Evolutionary conservation across 1,140 invertebrate species (phyloP).

Genomic region (Anoplolepis gracilipes): DNA sequence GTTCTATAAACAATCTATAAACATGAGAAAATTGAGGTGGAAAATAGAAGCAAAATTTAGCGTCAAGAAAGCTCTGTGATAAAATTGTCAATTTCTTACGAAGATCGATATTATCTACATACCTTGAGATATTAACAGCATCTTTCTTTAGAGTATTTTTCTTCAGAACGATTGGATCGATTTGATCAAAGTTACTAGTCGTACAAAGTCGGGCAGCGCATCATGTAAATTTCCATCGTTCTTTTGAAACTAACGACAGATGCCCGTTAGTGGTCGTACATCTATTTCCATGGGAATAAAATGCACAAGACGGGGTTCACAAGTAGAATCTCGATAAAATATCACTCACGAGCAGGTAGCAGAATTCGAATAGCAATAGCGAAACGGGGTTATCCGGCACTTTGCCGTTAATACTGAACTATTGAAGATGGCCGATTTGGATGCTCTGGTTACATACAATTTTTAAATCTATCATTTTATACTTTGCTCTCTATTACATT

Average conservation of each 20-base stretch:
- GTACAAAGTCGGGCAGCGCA: not conserved
- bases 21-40: too few species aligned
- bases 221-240: not conserved
- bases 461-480: constrained; percentile 14
- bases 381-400: constrained; percentile 59
- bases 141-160: not conserved
- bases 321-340: constrained; percentile 72
- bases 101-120: not conserved
- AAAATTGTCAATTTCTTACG: not conserved
- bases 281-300: constrained; percentile 71
- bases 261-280: constrained; percentile 29
- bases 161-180: not conserved
- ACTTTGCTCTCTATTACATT: not conserved
- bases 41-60: too few species aligned
- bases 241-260: constrained; percentile 20
- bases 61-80: too few species aligned
- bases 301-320: constrained; percentile 29
- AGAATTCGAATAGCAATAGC: constrained; percentile 57
- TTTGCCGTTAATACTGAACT: constrained; percentile 35
- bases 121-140: not conserved
- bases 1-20: too few species aligned
- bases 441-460: not conserved
- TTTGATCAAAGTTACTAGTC: constrained; percentile 2
- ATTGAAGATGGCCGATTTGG: constrained; percentile 7
- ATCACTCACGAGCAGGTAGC: constrained; percentile 45